Conservation (phyloP, 1,140 invertebrate species). For the Listronotus bonariensis region DNA sequence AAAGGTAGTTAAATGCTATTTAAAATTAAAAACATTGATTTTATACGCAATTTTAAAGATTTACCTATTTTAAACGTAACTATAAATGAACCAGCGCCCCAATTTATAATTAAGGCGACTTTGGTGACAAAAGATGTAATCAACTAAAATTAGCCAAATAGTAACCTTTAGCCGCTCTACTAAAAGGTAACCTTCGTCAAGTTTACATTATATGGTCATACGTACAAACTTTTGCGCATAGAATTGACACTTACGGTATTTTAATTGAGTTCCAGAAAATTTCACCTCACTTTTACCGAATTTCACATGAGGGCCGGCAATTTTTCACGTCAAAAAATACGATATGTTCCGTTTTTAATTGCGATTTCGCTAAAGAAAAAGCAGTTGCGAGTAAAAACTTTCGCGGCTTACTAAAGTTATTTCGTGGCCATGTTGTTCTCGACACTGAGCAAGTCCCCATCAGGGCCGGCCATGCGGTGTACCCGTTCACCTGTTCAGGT, state of each 20-base stretch:
- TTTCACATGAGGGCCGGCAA: not conserved
- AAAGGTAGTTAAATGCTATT: no score
- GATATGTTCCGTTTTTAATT: constrained; percentile 10
- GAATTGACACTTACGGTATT: constrained; percentile 19
- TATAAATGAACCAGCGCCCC: no score
- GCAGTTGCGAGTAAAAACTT: constrained; percentile 31
- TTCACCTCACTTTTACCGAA: constrained; percentile 4
- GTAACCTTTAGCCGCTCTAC: constrained; percentile 3
- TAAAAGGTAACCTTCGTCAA: constrained; percentile 17
- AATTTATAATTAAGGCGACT: no score
- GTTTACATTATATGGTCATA: constrained; percentile 21
- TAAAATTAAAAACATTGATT: no score
- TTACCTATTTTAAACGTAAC: no score
- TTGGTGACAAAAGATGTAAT: no score
- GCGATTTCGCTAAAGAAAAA: constrained; percentile 22
- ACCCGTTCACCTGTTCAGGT: constrained; percentile 43
- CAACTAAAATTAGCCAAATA: not conserved
- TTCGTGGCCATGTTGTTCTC: constrained; percentile 44
- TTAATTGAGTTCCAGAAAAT: not conserved
- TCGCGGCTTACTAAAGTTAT: constrained; percentile 29
- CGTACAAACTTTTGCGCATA: constrained; percentile 1
- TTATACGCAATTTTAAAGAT: no score
- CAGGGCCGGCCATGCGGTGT: constrained; percentile 36
- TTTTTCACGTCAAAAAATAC: constrained; percentile 5
- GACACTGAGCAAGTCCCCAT: constrained; percentile 39